These are phyloP conservation scores for Sander lucioperca DNA, from an alignment of 2,113 vertebrate genomes.

Conservation along the genomic window DNA sequence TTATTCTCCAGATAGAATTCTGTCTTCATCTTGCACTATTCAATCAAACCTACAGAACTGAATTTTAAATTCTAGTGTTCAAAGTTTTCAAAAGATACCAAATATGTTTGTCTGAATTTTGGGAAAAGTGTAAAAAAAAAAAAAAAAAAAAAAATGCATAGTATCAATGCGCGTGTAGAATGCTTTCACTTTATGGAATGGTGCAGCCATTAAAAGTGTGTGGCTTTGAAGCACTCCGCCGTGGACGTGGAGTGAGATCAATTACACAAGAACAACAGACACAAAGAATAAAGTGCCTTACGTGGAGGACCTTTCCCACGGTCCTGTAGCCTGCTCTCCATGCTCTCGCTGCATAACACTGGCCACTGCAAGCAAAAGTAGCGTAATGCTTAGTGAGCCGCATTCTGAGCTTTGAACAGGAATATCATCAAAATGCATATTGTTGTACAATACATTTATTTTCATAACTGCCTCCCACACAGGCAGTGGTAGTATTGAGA, in stretches of 20 bases:
- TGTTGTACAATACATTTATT: not conserved
- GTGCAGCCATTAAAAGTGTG: slow-evolving; percentile 47
- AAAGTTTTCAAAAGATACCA: not conserved
- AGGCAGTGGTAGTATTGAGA: slow-evolving; percentile 58
- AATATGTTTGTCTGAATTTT: not conserved
- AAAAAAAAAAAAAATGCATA: not conserved
- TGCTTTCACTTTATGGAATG: not conserved
- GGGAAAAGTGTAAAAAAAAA: not conserved
- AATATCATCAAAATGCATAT: not conserved
- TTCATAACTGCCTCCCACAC: slow-evolving; percentile 20
- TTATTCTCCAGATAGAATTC: too few species aligned
- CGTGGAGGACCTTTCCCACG: slow-evolving; percentile 90
- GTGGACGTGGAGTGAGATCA: slow-evolving; percentile 87
- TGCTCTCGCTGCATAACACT: slow-evolving; percentile 14
- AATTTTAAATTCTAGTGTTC: not conserved
- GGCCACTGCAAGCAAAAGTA: slow-evolving; percentile 6
- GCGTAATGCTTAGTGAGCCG: not conserved
- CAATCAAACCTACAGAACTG: not conserved
- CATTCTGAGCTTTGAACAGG: not conserved
- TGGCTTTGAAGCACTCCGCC: slow-evolving; percentile 87
- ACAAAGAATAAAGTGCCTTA: slow-evolving; percentile 85
- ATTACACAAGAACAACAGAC: slow-evolving; percentile 89
- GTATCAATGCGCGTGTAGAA: not conserved
- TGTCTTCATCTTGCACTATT: too few species aligned
- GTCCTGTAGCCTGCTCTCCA: slow-evolving; percentile 76